Percentiles rank a stretch among this genome's conserved stretches.
These are phyloP conservation scores for Gulo gulo DNA, from an alignment of 2,113 vertebrate genomes.

Conservation along the genomic window DNA sequence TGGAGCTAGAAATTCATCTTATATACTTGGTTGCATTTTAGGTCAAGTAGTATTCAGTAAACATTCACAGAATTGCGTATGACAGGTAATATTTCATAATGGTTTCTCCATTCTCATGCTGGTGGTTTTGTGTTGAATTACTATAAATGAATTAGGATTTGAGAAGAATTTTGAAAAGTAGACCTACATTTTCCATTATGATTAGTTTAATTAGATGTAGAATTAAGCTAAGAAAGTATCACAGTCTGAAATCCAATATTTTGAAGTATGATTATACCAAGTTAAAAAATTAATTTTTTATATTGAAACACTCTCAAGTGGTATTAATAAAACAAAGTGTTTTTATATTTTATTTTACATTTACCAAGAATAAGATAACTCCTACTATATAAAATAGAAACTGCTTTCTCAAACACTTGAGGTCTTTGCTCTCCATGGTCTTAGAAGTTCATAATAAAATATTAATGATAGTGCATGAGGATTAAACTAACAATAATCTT, in stretches of 20 bases:
- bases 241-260: conserved; percentile 55
- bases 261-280: conserved; percentile 63
- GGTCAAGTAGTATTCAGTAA: conserved; percentile 76
- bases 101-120: conserved; percentile 78
- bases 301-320: conserved; percentile 43
- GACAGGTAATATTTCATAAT: conserved; percentile 87
- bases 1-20: conserved; percentile 75
- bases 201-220: conserved; percentile 68
- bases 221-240: conserved; percentile 37
- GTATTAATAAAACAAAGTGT: conserved; percentile 38
- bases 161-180: conserved; percentile 63
- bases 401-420: conserved; percentile 12
- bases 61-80: conserved; percentile 74
- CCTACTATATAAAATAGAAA: conserved; percentile 36
- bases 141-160: conserved; percentile 58
- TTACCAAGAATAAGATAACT: conserved; percentile 50
- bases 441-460: conserved; percentile 39
- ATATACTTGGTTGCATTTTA: conserved; percentile 67
- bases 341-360: conserved; percentile 50
- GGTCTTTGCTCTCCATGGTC: not conserved
- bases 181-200: conserved; percentile 68
- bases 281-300: conserved; percentile 56
- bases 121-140: conserved; percentile 59
- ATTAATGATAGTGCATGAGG: not conserved
- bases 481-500: conserved; percentile 16